Percentiles rank a stretch among this genome's conserved stretches.
Conservation (phyloP, 2,113 vertebrate species). For the Glaucomys volans region DNA sequence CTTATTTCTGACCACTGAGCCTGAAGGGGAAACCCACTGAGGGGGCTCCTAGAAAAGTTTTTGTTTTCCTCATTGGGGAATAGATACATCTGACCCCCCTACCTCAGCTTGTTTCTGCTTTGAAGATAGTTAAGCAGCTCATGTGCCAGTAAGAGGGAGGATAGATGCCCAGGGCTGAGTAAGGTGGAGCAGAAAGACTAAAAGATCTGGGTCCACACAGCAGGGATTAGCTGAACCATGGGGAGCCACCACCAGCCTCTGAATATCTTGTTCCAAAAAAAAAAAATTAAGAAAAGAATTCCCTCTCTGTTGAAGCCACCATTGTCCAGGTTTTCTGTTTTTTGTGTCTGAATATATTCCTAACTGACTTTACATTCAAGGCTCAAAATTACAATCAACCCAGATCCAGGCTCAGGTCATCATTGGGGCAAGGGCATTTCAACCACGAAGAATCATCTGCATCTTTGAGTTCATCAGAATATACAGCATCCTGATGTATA, state of each 20-base stretch:
- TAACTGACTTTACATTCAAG: not conserved
- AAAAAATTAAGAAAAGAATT: too few relatives aligned
- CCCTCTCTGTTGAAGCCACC: not conserved
- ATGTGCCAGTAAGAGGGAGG: not conserved
- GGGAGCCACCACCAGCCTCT: not conserved
- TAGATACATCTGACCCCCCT: not conserved
- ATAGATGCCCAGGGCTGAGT: not conserved
- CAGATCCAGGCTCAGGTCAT: not conserved
- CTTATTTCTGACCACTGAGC: not conserved
- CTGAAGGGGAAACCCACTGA: not conserved
- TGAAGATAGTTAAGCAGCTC: not conserved
- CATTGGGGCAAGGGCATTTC: not conserved
- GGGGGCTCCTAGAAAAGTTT: not conserved
- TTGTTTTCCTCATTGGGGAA: not conserved
- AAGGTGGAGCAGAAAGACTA: not conserved
- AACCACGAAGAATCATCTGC: not conserved
- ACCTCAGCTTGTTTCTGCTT: not conserved
- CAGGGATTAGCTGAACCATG: not conserved
- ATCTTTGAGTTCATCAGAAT: not conserved
- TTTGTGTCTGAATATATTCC: not conserved
- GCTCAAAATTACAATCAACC: not conserved
- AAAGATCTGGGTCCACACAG: not conserved
- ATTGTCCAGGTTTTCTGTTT: not conserved
- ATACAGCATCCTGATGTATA: rapidly evolving
- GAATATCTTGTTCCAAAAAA: not conserved